A percentile compares a stretch with the other conserved stretches of the same genome.
phyloP scores from a whole-genome alignment of 2,113 vertebrate species.

The Eleginops maclovinus region DNA sequence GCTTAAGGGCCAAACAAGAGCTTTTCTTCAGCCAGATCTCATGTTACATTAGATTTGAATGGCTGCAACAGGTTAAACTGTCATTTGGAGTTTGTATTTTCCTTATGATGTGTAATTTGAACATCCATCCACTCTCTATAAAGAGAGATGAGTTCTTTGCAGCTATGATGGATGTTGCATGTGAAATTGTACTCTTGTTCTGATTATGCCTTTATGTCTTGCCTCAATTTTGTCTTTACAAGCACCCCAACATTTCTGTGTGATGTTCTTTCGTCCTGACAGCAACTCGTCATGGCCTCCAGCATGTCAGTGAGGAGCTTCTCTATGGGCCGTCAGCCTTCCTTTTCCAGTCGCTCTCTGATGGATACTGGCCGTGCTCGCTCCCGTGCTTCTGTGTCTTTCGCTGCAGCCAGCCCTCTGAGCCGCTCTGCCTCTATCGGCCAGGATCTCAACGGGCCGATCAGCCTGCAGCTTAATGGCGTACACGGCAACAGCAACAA shows the following conservation, averaged over 20 bases:
- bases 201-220: constrained; percentile 6
- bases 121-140: constrained; percentile 31
- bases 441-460: constrained; percentile 79
- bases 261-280: not conserved
- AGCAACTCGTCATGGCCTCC: constrained; percentile 78
- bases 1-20: constrained; percentile 52
- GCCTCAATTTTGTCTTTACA: not conserved
- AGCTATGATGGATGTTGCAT: constrained; percentile 18
- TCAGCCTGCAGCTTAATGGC: constrained; percentile 72
- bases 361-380: constrained; percentile 78
- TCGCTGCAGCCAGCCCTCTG: constrained; percentile 71
- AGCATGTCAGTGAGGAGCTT: constrained; percentile 80
- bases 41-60: constrained; percentile 43
- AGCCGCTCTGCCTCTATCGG: constrained; percentile 78
- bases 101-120: constrained; percentile 41
- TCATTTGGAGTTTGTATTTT: constrained; percentile 34
- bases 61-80: constrained; percentile 34
- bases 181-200: constrained; percentile 6
- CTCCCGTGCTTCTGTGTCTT: constrained; percentile 78
- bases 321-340: constrained; percentile 80
- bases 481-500: constrained; percentile 80
- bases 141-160: not conserved
- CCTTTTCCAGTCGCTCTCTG: constrained; percentile 84
- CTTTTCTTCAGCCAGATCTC: constrained; percentile 35
- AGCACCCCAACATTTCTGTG: not conserved